A percentile compares a stretch with the other conserved stretches of the same genome.
Conservation (phyloP, 2,888 invertebrate species). For the Drepana falcataria region DNA sequence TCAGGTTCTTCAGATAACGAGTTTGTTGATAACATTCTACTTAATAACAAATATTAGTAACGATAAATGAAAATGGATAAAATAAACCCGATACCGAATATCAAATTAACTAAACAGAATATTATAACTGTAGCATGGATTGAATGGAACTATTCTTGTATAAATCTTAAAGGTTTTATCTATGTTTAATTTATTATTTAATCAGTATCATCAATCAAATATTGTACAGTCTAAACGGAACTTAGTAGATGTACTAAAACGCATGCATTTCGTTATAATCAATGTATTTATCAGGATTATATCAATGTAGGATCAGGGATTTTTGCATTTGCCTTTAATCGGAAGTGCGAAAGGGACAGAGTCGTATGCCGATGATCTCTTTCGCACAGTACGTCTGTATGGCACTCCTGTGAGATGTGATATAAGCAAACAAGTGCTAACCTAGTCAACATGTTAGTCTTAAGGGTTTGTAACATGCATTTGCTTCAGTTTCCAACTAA, state of each 20-base stretch:
- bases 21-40: too few species aligned
- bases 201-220: constrained; percentile 24
- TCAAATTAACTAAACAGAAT: too few species aligned
- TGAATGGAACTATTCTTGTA: constrained; percentile 30
- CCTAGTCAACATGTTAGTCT: constrained; percentile 58
- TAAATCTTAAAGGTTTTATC: constrained; percentile 29
- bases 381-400: too few species aligned
- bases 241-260: constrained; percentile 40
- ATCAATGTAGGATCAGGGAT: too few species aligned
- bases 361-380: too few species aligned
- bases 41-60: too few species aligned
- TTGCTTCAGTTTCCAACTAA: constrained; percentile 41
- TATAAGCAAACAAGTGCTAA: constrained; percentile 32
- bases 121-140: constrained; percentile 39
- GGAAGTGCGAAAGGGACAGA: too few species aligned
- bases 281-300: constrained; percentile 17
- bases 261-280: constrained; percentile 9
- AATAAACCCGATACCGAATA: too few species aligned
- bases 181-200: constrained; percentile 23
- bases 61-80: too few species aligned
- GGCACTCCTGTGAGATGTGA: too few species aligned
- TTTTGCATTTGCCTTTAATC: too few species aligned
- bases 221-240: constrained; percentile 26
- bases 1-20: too few species aligned
- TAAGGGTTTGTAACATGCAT: constrained; percentile 45